These are phyloP conservation scores for Habropoda laboriosa DNA, from an alignment of 1,140 invertebrate species.

Conservation along the genomic window DNA sequence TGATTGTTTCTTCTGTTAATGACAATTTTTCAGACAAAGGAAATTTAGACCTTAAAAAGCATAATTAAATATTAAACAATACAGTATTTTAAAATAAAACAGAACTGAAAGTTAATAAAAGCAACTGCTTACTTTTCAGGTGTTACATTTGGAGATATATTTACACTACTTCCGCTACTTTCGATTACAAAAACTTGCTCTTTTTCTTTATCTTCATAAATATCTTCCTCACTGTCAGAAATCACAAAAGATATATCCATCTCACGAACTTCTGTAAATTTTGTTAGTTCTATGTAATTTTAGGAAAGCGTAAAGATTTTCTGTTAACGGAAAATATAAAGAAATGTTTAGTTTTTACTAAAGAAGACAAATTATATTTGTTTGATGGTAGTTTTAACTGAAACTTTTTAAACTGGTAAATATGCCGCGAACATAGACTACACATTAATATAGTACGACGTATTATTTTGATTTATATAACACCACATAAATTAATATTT, in stretches of 20 bases:
- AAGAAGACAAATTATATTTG: too few relatives aligned
- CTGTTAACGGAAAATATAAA: not conserved
- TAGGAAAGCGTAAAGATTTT: not conserved
- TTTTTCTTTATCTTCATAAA: not conserved
- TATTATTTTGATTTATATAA: not conserved
- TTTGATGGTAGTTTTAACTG: not conserved
- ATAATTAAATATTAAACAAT: not conserved
- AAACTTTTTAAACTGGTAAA: not conserved
- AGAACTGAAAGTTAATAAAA: not conserved
- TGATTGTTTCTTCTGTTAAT: not conserved
- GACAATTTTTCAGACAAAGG: not conserved
- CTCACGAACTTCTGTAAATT: too few relatives aligned
- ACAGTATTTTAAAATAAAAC: not conserved
- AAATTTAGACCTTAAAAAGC: not conserved
- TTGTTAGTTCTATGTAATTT: too few relatives aligned
- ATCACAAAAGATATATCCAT: constrained; percentile 34
- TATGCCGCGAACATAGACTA: not conserved
- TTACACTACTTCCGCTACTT: not conserved
- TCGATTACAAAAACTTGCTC: constrained; percentile 18
- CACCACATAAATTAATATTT: not conserved
- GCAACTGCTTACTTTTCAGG: constrained; percentile 8
- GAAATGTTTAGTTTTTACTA: too few relatives aligned
- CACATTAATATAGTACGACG: not conserved
- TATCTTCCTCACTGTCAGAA: constrained; percentile 47
- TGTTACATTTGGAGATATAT: not conserved